Evolutionary conservation across 2,113 vertebrate genomes (phyloP).

Genomic region (Azemiops feae): DNA sequence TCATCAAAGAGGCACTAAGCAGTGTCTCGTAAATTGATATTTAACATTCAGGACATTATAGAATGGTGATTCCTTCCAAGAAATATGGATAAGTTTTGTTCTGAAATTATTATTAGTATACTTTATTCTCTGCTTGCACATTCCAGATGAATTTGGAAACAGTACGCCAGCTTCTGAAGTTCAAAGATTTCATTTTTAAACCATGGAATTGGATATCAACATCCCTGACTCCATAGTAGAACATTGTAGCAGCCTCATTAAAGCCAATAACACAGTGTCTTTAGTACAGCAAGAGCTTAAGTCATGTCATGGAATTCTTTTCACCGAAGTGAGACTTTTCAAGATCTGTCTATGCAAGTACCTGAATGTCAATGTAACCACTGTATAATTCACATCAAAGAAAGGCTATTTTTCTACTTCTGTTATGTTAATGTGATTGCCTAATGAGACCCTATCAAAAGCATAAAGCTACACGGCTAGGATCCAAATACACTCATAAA

Average conservation of each 20-base stretch:
- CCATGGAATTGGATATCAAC: not conserved
- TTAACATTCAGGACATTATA: not conserved
- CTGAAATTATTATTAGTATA: not conserved
- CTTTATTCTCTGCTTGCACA: not conserved
- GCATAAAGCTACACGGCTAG: constrained; percentile 43
- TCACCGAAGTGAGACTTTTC: constrained; percentile 42
- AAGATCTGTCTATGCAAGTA: constrained; percentile 5
- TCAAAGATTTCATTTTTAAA: not conserved
- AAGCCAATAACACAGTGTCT: not conserved
- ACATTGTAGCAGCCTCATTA: not conserved
- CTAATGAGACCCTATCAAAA: constrained; percentile 47
- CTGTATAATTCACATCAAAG: constrained; percentile 17
- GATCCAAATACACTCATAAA: constrained; percentile 50
- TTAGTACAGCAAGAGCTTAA: not conserved
- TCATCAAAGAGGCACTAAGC: not conserved
- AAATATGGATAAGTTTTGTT: not conserved
- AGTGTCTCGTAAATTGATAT: not conserved
- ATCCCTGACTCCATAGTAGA: not conserved
- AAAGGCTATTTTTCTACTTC: not conserved
- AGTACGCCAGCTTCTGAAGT: not conserved
- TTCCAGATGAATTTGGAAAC: not conserved
- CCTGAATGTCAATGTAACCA: not conserved
- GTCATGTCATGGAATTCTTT: not conserved
- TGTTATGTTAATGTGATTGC: constrained; percentile 35
- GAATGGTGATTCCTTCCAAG: not conserved